These are phyloP conservation scores for Graptemys geographica DNA, from an alignment of 2,797 vertebrate genomes.

Conservation along the genomic window DNA sequence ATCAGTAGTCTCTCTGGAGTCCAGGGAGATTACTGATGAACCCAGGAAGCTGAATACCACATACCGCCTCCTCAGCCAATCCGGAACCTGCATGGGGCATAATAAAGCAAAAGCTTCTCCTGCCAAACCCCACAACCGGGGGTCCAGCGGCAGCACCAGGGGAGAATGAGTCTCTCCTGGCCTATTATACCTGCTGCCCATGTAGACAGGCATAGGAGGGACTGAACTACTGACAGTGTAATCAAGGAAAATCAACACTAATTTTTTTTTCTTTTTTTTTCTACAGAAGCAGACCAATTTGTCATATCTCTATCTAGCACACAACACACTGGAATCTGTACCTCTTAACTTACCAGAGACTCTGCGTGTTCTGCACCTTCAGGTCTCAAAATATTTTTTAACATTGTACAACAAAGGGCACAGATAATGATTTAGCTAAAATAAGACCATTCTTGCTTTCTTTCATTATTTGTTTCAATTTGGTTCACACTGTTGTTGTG, in stretches of 20 bases:
- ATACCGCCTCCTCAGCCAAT: too few species aligned
- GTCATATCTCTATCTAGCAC: constrained; percentile 88
- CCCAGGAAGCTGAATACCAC: too few species aligned
- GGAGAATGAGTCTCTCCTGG: too few species aligned
- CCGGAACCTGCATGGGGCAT: too few species aligned
- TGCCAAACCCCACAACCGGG: too few species aligned
- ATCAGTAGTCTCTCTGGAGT: too few species aligned
- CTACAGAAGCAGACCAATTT: constrained; percentile 90
- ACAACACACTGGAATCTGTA: constrained; percentile 93
- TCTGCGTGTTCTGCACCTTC: constrained; percentile 92
- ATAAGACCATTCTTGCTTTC: not conserved
- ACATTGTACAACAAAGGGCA: not conserved
- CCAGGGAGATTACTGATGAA: too few species aligned
- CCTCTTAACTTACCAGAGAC: constrained; percentile 91
- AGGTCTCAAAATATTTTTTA: constrained; percentile 83
- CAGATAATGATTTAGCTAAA: not conserved
- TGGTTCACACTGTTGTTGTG: not conserved
- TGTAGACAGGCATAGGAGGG: not conserved
- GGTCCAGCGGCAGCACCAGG: too few species aligned
- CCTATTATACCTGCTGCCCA: too few species aligned
- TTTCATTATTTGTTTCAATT: not conserved
- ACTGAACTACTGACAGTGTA: not conserved
- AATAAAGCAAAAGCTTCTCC: too few species aligned
- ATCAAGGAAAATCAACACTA: not conserved
- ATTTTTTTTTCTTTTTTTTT: constrained; percentile 25